phyloP scores from a whole-genome alignment of 2,113 vertebrate genomes.

The Myiagra hebetior region DNA sequence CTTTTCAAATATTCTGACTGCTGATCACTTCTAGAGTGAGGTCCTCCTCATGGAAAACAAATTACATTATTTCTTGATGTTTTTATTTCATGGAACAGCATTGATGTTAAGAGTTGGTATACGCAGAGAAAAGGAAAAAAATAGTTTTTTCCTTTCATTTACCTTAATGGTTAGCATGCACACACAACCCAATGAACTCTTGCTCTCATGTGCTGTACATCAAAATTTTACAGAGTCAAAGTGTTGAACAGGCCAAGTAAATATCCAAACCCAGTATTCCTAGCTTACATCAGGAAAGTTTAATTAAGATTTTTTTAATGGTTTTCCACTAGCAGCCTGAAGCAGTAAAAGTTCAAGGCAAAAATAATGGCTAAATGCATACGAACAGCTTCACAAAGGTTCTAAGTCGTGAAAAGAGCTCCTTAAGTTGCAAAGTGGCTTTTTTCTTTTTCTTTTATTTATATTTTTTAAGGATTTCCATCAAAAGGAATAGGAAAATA shows the following conservation, averaged over 20 bases:
- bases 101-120: not conserved
- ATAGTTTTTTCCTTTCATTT: not conserved
- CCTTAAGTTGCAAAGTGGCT: not conserved
- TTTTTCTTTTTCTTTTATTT: too few species aligned
- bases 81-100: not conserved
- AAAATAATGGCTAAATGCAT: not conserved
- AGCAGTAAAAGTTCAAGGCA: not conserved
- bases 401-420: not conserved
- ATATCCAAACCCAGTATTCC: not conserved
- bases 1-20: slow-evolving; percentile 1
- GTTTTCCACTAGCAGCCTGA: not conserved
- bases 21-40: slow-evolving; percentile 33
- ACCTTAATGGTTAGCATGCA: not conserved
- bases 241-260: not conserved
- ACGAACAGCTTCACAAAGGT: not conserved
- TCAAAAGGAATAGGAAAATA: not conserved
- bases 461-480: not conserved
- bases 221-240: not conserved
- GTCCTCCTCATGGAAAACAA: slow-evolving; percentile 9
- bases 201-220: not conserved
- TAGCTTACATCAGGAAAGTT: not conserved
- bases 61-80: not conserved
- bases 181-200: not conserved
- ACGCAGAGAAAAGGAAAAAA: not conserved
- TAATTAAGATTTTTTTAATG: not conserved